These are phyloP conservation scores for Periphyllus acericola DNA, from an alignment of 2,888 invertebrate species.

Conservation along the genomic window DNA sequence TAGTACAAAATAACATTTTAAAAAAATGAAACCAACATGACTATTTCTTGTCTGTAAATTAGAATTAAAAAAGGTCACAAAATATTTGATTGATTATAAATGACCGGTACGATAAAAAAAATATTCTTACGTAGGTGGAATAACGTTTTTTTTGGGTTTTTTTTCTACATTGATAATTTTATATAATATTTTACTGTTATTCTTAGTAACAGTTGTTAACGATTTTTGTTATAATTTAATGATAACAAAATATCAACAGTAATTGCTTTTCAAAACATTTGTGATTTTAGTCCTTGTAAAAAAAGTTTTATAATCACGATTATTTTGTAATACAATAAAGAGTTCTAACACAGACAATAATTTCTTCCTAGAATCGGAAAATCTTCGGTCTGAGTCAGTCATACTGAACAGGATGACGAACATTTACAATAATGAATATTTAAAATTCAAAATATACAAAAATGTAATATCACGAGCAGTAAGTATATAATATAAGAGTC, in stretches of 20 bases:
- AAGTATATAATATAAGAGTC: neutral
- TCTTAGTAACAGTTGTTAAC: neutral
- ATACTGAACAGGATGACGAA: too few relatives aligned
- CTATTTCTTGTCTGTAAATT: too few relatives aligned
- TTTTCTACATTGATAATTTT: too few relatives aligned
- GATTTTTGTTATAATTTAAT: too few relatives aligned
- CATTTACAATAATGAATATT: neutral
- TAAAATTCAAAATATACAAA: conserved; percentile 30
- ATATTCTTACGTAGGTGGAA: neutral
- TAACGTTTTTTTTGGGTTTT: too few relatives aligned
- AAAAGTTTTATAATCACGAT: neutral
- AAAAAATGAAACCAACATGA: too few relatives aligned
- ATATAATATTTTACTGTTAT: neutral
- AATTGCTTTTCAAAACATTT: neutral
- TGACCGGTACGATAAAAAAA: too few relatives aligned
- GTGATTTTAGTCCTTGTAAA: neutral
- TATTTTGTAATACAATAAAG: neutral
- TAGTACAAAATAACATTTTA: too few relatives aligned
- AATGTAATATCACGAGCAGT: conserved; percentile 36
- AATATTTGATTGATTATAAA: too few relatives aligned
- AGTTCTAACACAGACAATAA: neutral
- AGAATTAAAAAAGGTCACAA: too few relatives aligned
- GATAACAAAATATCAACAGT: too few relatives aligned
- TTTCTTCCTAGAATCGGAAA: neutral
- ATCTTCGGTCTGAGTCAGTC: neutral